phyloP scores from a whole-genome alignment of 2,113 vertebrate genomes.

The Crotalus helleri region DNA sequence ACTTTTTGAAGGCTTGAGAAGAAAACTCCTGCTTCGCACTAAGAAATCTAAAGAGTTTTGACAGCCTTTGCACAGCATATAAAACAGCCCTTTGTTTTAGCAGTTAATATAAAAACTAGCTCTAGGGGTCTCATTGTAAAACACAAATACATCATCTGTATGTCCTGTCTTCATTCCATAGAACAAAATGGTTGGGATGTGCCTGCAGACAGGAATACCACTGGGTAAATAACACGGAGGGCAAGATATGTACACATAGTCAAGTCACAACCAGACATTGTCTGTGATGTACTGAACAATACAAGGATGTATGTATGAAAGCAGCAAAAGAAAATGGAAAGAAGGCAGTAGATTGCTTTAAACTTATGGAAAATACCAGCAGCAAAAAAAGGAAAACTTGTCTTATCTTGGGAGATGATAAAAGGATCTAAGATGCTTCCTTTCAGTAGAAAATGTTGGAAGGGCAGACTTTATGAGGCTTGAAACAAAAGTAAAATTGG shows the following conservation, averaged over 20 bases:
- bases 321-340: background rate
- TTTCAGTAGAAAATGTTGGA: background rate
- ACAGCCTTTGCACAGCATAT: background rate
- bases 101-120: conserved; percentile 23
- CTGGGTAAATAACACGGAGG: background rate
- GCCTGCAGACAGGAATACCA: background rate
- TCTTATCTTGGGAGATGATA: background rate
- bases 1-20: background rate
- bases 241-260: background rate
- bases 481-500: background rate
- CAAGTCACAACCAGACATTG: background rate
- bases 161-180: background rate
- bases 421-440: background rate
- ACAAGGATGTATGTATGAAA: background rate
- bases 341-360: background rate
- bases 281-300: background rate
- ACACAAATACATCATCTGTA: background rate
- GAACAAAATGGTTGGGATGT: conserved; percentile 3
- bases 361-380: background rate
- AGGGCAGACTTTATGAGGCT: background rate
- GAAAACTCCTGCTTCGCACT: background rate
- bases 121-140: background rate
- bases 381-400: background rate
- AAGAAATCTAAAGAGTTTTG: conserved; percentile 23
- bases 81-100: conserved; percentile 28